These are phyloP conservation scores for Hippocampus barbouri DNA, from an alignment of 2,113 vertebrate genomes.

Conservation along the genomic window DNA sequence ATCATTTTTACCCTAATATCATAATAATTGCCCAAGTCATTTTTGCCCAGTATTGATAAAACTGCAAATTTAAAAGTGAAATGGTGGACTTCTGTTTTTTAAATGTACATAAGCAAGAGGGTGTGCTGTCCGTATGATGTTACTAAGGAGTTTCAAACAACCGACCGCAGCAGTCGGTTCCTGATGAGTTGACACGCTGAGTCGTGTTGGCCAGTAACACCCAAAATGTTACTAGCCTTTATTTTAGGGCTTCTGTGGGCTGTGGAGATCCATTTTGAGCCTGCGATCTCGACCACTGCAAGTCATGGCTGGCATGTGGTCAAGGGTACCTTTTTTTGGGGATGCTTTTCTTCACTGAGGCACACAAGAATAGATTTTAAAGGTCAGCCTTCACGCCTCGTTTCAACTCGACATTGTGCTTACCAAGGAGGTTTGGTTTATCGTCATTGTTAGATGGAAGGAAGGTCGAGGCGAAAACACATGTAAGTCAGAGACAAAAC, in stretches of 20 bases:
- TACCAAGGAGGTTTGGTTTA: neutral
- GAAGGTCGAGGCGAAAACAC: neutral
- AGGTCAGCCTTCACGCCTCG: constrained; percentile 22
- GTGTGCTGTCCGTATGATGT: neutral
- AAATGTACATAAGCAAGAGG: neutral
- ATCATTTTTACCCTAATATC: too few species aligned
- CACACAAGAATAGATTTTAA: constrained; percentile 34
- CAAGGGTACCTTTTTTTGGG: constrained; percentile 35
- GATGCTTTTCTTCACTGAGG: neutral
- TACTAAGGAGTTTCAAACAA: neutral
- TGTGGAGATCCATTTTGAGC: constrained; percentile 53
- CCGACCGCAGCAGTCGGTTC: neutral
- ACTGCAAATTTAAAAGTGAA: neutral
- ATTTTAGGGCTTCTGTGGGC: constrained; percentile 64
- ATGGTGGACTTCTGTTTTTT: neutral
- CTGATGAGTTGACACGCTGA: neutral
- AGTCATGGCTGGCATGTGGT: constrained; percentile 58
- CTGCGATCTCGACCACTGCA: constrained; percentile 40
- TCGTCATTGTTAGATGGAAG: neutral
- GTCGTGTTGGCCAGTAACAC: neutral
- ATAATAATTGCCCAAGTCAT: too few species aligned
- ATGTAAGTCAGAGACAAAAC: neutral
- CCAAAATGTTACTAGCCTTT: constrained; percentile 37
- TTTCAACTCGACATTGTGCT: neutral
- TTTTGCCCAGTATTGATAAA: too few species aligned